These are phyloP conservation scores for Rhabdomys pumilio DNA, from an alignment of 2,797 vertebrate species.

Conservation along the genomic window DNA sequence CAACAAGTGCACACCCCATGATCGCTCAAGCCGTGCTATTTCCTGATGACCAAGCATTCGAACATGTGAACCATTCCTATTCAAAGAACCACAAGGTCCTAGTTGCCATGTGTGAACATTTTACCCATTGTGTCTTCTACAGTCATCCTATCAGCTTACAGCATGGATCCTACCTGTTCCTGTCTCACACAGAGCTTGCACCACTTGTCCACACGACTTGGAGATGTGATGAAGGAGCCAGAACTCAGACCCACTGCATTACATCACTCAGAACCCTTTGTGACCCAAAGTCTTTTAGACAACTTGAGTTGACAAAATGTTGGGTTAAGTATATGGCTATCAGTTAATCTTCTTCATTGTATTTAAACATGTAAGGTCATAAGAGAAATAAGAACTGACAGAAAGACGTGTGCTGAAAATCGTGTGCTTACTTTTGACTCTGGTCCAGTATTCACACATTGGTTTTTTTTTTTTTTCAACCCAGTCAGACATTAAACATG, in stretches of 20 bases:
- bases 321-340: background rate
- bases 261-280: background rate
- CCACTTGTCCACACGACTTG: background rate
- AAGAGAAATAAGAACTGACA: background rate
- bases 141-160: background rate
- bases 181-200: background rate
- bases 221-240: background rate
- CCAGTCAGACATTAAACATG: background rate
- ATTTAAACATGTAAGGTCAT: slow-evolving; percentile 32
- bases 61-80: background rate
- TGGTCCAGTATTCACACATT: background rate
- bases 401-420: slow-evolving; percentile 52
- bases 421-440: background rate
- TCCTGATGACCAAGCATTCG: background rate
- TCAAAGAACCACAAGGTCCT: background rate
- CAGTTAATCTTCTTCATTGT: slow-evolving; percentile 5
- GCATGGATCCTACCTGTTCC: background rate
- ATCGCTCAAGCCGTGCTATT: background rate
- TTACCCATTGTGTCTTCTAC: background rate
- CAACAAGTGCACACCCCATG: background rate
- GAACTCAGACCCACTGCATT: background rate
- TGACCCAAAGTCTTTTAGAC: background rate
- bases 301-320: slow-evolving; percentile 30
- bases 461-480: background rate
- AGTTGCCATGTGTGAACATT: background rate